Percentiles rank a stretch among this genome's conserved stretches.
These are phyloP conservation scores for Stichodactyla mertensii DNA, from an alignment of 64 coral and sea anemone genomes.

Conservation along the genomic window DNA sequence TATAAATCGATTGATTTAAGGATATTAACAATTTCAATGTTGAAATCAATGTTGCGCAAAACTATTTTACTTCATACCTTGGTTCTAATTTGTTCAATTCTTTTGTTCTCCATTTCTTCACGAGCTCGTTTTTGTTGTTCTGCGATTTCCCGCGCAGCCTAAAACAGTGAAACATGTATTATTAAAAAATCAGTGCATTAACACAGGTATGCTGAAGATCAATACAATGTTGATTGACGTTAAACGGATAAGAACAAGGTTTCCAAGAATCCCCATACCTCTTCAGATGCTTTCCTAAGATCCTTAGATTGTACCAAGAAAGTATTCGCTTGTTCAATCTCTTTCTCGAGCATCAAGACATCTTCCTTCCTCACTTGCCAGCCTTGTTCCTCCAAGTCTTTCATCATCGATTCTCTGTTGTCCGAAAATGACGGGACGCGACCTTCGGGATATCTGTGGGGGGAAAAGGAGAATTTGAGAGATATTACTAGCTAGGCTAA, in stretches of 20 bases:
- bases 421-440: constrained; percentile 59
- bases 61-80: constrained; percentile 26
- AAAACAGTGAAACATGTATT: background rate
- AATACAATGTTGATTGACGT: too few species aligned
- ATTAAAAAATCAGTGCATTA: too few species aligned
- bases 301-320: constrained; percentile 75
- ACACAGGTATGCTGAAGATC: background rate
- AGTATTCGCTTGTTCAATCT: constrained; percentile 80
- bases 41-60: too few species aligned
- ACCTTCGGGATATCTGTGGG: constrained; percentile 60
- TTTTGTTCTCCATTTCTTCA: constrained; percentile 72
- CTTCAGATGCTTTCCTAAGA: constrained; percentile 71
- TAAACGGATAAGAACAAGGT: background rate
- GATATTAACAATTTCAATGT: too few species aligned
- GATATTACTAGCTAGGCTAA: background rate
- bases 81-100: constrained; percentile 68
- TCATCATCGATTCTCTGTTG: constrained; percentile 75
- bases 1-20: too few species aligned
- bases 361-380: constrained; percentile 70
- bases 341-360: constrained; percentile 62
- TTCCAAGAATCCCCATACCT: constrained; percentile 41
- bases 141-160: constrained; percentile 85
- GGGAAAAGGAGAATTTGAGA: background rate
- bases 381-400: constrained; percentile 64
- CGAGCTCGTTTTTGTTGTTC: constrained; percentile 80